Evolutionary conservation across 1,140 invertebrate species (phyloP).

Genomic region (Trinorchestia longiramus): DNA sequence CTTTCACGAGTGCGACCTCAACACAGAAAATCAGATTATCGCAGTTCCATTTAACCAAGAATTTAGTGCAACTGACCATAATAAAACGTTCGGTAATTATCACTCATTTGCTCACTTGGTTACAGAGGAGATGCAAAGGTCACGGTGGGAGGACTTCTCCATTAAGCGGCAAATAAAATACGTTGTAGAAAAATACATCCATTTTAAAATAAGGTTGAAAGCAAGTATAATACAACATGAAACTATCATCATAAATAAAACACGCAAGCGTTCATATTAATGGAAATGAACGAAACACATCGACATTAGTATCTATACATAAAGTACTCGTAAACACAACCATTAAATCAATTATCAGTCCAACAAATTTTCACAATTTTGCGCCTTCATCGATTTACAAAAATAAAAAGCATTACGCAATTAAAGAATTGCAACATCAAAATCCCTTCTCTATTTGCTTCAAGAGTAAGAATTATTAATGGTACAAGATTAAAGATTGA

Average conservation of each 20-base stretch:
- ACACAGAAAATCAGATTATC: background rate
- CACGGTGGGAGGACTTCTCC: background rate
- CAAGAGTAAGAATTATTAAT: background rate
- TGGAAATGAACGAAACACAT: background rate
- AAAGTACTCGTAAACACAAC: background rate
- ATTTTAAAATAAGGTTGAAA: background rate
- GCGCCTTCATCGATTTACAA: background rate
- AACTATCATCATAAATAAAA: background rate
- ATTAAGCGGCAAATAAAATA: background rate
- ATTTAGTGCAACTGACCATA: background rate
- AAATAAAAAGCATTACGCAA: background rate
- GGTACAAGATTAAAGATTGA: background rate
- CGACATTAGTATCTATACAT: background rate
- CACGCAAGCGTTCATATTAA: background rate
- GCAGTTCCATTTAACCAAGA: background rate
- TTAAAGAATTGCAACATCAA: background rate
- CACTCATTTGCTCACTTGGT: background rate
- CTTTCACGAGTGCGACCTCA: background rate
- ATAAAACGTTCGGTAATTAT: background rate
- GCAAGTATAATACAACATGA: no score
- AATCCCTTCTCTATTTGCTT: background rate
- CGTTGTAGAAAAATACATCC: background rate
- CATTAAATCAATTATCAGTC: background rate
- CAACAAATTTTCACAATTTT: background rate
- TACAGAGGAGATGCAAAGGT: background rate